A percentile compares a stretch with the other conserved stretches of the same genome.
phyloP scores from a whole-genome alignment of 2,797 vertebrate genomes.

The Danio kyathit region DNA sequence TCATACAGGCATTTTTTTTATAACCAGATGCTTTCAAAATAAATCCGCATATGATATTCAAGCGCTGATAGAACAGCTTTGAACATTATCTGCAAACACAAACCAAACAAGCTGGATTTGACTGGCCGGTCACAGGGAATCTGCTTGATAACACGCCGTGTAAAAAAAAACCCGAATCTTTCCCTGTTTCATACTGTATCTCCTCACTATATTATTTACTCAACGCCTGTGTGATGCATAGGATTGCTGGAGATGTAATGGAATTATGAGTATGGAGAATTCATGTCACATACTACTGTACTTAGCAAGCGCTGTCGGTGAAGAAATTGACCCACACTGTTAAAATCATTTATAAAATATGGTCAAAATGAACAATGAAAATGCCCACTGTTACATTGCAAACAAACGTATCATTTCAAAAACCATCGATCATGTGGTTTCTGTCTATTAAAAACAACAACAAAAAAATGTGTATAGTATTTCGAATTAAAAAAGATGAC shows the following conservation, averaged over 20 bases:
- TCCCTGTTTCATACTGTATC: slow-evolving; percentile 70
- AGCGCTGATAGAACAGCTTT: not conserved
- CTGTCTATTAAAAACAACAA: slow-evolving; percentile 61
- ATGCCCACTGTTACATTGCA: slow-evolving; percentile 83
- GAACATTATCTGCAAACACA: not conserved
- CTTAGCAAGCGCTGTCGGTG: slow-evolving; percentile 79
- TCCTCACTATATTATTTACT: slow-evolving; percentile 66
- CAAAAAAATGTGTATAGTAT: slow-evolving; percentile 86
- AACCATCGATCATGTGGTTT: slow-evolving; percentile 71
- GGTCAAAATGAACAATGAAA: slow-evolving; percentile 72
- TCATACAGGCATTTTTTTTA: slow-evolving; percentile 63
- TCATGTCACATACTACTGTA: slow-evolving; percentile 88
- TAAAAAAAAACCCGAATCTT: slow-evolving; percentile 48
- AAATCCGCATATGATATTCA: slow-evolving; percentile 59
- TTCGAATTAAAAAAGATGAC: slow-evolving; percentile 83
- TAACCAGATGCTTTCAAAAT: slow-evolving; percentile 39
- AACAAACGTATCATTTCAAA: slow-evolving; percentile 64
- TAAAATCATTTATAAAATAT: slow-evolving; percentile 69
- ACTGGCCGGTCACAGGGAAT: not conserved
- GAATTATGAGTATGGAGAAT: slow-evolving; percentile 75
- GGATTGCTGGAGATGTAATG: slow-evolving; percentile 69
- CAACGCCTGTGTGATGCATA: slow-evolving; percentile 71
- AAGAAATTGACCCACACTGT: slow-evolving; percentile 74
- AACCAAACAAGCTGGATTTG: not conserved
- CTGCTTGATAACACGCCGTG: not conserved